Evolutionary conservation across 2,113 vertebrate species (phyloP), one percentile per base, ranked within the genome.

Genomic region (Brevimyrus niger): DNA sequence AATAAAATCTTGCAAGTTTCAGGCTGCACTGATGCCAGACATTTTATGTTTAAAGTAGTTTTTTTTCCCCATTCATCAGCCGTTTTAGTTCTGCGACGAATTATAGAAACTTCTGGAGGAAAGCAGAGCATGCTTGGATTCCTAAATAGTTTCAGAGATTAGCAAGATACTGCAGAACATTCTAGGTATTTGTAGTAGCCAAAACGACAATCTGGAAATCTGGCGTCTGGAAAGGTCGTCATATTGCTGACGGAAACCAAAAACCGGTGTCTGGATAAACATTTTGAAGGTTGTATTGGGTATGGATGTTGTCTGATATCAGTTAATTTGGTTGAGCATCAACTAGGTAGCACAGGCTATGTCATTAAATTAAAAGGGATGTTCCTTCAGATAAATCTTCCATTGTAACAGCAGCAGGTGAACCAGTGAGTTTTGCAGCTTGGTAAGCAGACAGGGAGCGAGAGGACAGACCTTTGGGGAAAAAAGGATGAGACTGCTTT

Each of bases 31-130:
- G 86, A 44, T 61, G 53, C 53, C 55, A 87, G 55, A 35, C 31
- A 87, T 87, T 38, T 87, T 44, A 69, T 21, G 44, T 31, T 88
- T 58, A 69, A 88, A 88, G 87, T 44, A 61, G 65, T 46, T 65
- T 88, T 27, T 69, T 65, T 61, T 46, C 3, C 42, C 9, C 21
- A 11, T 53, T 46, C 53, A 46, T 88, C 55, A 48, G 87, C 44
- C 31, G n/a, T 58, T 88, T 88, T 69, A 69, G 27, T 61, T 88
- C 21, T 35, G 27, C 46, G 31, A 88, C 50, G 46, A 88, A 88
- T 88, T 48, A 88, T 88, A 73, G 44, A 73, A 69, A 88, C 23
- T 76, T 65, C 69, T 50, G 87, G 47, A 31, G n/a, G 65, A 88
- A 76, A 38, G 42, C 21, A 65, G 87, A 42, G n/a, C 53, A 55